These are phyloP conservation scores for Achroia grisella DNA, from an alignment of 1,140 invertebrate species.

Conservation along the genomic window DNA sequence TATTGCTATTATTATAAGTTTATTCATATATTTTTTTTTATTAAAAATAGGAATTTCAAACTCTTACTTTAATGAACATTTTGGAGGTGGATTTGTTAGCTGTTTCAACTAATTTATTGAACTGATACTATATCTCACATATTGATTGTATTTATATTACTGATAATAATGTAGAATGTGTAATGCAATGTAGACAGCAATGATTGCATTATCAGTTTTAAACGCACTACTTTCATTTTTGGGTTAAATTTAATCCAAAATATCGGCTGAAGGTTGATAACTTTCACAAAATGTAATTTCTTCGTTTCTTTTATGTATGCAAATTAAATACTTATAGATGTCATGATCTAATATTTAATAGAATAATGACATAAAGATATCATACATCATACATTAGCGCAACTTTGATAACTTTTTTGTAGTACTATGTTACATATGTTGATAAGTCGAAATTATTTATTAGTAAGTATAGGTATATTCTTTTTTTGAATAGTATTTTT, in stretches of 20 bases:
- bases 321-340: too few species aligned
- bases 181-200: not conserved
- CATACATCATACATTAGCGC: too few species aligned
- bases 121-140: not conserved
- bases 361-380: too few species aligned
- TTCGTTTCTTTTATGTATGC: too few species aligned
- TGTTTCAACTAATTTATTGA: not conserved
- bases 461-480: too few species aligned
- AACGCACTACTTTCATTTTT: not conserved
- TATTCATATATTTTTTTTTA: not conserved
- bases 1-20: too few species aligned
- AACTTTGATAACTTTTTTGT: too few species aligned
- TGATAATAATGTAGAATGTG: not conserved
- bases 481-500: too few species aligned
- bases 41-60: not conserved
- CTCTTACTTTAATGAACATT: constrained; percentile 14
- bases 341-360: too few species aligned
- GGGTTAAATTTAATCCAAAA: not conserved
- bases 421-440: too few species aligned
- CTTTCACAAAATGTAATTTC: not conserved
- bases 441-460: too few species aligned
- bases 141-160: not conserved
- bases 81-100: not conserved
- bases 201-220: not conserved
- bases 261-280: not conserved